These are phyloP conservation scores for Diplodus puntazzo DNA, from an alignment of 2,797 vertebrate genomes.

Conservation along the genomic window DNA sequence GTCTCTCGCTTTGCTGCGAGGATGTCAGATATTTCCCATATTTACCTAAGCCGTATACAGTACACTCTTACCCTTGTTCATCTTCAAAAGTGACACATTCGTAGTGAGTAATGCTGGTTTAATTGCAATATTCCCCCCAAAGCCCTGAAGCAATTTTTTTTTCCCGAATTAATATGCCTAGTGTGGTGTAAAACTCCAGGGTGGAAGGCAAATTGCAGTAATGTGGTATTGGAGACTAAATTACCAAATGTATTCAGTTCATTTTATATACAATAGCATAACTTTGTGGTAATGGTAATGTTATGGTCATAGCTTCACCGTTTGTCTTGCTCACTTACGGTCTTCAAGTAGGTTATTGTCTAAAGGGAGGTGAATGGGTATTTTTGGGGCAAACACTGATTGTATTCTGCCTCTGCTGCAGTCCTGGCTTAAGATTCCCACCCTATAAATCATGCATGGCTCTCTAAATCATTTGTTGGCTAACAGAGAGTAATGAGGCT, in stretches of 20 bases:
- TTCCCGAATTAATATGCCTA: conserved; percentile 54
- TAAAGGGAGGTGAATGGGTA: conserved; percentile 24
- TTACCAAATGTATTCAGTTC: conserved; percentile 25
- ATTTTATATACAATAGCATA: conserved; percentile 14
- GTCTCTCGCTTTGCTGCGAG: conserved; percentile 17
- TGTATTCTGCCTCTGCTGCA: conserved; percentile 46
- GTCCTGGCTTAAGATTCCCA: conserved; percentile 53
- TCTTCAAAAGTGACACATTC: conserved; percentile 54
- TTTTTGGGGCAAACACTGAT: conserved; percentile 58
- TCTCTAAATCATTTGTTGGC: conserved; percentile 74
- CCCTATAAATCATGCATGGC: conserved; percentile 73
- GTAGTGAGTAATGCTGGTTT: conserved; percentile 59
- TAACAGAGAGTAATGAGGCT: conserved; percentile 74
- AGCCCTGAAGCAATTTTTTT: conserved; percentile 62
- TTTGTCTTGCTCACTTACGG: conserved; percentile 6
- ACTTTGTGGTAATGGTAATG: conserved; percentile 12
- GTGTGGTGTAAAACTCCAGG: conserved; percentile 38
- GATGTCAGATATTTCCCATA: conserved; percentile 36
- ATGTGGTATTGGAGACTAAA: conserved; percentile 27
- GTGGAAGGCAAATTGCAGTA: conserved; percentile 33
- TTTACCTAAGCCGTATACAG: conserved; percentile 8
- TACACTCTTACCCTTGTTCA: conserved; percentile 18
- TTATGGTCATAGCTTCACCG: neutral
- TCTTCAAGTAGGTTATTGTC: conserved; percentile 18
- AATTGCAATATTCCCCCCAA: conserved; percentile 64